phyloP scores from a whole-genome alignment of 2,888 invertebrate species.

The Spisula solida region DNA sequence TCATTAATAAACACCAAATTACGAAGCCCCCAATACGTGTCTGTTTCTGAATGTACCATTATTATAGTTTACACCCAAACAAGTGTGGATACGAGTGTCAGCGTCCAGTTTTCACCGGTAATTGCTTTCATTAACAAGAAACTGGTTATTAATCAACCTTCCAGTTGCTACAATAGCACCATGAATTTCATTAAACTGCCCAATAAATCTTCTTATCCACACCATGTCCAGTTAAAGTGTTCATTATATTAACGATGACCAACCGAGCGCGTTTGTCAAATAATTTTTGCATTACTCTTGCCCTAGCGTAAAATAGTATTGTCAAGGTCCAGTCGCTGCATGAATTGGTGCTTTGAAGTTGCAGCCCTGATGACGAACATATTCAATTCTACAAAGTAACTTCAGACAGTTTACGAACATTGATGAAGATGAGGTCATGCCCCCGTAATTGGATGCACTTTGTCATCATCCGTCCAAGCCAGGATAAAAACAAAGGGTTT shows the following conservation, averaged over 20 bases:
- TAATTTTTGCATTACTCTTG: slow-evolving; percentile 48
- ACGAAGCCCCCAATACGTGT: not conserved
- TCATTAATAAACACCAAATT: too few relatives aligned
- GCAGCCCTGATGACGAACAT: slow-evolving; percentile 46
- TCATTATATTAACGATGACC: slow-evolving; percentile 46
- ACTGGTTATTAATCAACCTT: slow-evolving; percentile 48
- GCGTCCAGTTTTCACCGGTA: slow-evolving; percentile 8
- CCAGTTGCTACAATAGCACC: slow-evolving; percentile 30
- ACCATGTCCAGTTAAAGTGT: slow-evolving; percentile 35
- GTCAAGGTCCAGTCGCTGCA: slow-evolving; percentile 15
- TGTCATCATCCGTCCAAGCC: not conserved
- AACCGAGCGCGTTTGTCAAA: slow-evolving; percentile 43
- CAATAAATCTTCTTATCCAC: slow-evolving; percentile 55
- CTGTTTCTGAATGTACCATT: not conserved
- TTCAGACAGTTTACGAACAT: slow-evolving; percentile 21
- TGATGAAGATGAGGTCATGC: slow-evolving; percentile 40
- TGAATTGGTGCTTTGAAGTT: slow-evolving; percentile 37
- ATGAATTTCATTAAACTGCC: slow-evolving; percentile 50
- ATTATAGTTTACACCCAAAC: not conserved
- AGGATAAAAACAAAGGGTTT: slow-evolving; percentile 6
- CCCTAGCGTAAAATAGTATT: slow-evolving; percentile 18
- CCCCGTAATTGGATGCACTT: not conserved
- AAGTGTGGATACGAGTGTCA: not conserved
- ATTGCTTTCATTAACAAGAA: slow-evolving; percentile 41
- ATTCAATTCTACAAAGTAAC: slow-evolving; percentile 13